Evolutionary conservation across 2,888 invertebrate species (phyloP), one percentile per base, ranked within the genome.

Genomic region (Bedellia somnulentella): DNA sequence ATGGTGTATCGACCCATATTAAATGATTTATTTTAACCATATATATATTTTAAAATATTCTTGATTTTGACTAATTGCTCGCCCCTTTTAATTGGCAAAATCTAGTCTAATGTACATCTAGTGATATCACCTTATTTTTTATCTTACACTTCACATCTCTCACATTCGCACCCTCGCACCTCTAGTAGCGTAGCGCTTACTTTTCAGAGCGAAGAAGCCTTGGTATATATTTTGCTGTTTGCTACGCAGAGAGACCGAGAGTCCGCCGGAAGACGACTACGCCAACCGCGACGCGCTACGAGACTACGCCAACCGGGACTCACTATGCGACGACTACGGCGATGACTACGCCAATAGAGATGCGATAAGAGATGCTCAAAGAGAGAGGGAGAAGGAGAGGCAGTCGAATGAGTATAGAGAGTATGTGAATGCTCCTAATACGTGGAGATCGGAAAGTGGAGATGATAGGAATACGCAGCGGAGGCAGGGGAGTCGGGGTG

Each of bases 281-380:
- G 73, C 67, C 35, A 75, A 75, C 42, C 52, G 71, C 10, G 75
- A 73, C 39, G 73, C 57, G 31, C 37, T 70, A 10, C 54, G 73
- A 4, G 75, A 70, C 38, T 75, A 62, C 56, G 75, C 71, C 25
- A 73, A 73, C 38, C 45, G 73, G 14, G 73, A 75, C 43, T 75
- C 75, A 17, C 42, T 73, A 22, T 66, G 73, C 35, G 75, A 75
- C 44, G 71, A 71, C 56, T 68, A 70, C 44, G 64, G 63, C 3
- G 77, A 77, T 22, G 77, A 77, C 54, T 77, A 77, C 56, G 77
- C 71, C 27, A 77, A 77, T 38, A 42, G 73, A 6, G 77, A 77
- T 25, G 76, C 73, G 13, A 77, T 77, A 27, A 58, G 76, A n/a
- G 73, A 75, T 43, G 77, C 76, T 38, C 62, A 73, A 45, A 38